A percentile compares a stretch with the other conserved stretches of the same genome.
These are phyloP conservation scores for Coregonus clupeaformis DNA, from an alignment of 2,113 vertebrate genomes.

Conservation along the genomic window DNA sequence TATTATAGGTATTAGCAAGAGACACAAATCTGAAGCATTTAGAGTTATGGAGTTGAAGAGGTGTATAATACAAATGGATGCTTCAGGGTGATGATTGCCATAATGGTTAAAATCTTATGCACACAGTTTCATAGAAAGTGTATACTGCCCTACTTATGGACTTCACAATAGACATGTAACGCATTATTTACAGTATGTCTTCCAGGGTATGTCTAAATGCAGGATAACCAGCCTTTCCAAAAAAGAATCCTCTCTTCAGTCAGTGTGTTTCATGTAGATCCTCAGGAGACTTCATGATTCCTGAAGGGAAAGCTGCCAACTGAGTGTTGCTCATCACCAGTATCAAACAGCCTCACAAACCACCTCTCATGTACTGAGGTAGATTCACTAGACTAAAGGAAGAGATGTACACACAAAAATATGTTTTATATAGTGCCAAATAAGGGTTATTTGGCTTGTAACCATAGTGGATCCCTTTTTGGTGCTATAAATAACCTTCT, in stretches of 20 bases:
- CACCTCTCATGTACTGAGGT: slow-evolving; percentile 11
- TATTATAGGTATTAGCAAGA: background rate
- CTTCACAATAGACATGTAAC: background rate
- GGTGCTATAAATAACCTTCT: too few relatives aligned
- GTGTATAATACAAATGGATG: background rate
- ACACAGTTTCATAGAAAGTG: background rate
- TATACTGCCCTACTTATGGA: background rate
- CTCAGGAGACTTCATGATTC: slow-evolving; percentile 43
- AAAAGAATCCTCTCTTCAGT: slow-evolving; percentile 44
- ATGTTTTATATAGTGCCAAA: background rate
- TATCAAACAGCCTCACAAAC: slow-evolving; percentile 33
- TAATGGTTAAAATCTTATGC: background rate
- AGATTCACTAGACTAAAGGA: background rate
- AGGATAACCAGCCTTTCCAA: slow-evolving; percentile 45
- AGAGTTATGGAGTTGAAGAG: background rate
- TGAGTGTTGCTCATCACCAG: slow-evolving; percentile 37
- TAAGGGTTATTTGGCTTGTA: too few relatives aligned
- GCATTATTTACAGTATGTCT: background rate
- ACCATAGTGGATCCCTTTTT: too few relatives aligned
- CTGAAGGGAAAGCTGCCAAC: slow-evolving; percentile 27
- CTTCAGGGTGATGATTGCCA: background rate
- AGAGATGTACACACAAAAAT: background rate
- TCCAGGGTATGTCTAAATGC: slow-evolving; percentile 32
- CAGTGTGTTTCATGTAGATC: slow-evolving; percentile 35
- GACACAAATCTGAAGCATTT: background rate